Conservation (phyloP, 2,797 vertebrate species). For the Luscinia luscinia region DNA sequence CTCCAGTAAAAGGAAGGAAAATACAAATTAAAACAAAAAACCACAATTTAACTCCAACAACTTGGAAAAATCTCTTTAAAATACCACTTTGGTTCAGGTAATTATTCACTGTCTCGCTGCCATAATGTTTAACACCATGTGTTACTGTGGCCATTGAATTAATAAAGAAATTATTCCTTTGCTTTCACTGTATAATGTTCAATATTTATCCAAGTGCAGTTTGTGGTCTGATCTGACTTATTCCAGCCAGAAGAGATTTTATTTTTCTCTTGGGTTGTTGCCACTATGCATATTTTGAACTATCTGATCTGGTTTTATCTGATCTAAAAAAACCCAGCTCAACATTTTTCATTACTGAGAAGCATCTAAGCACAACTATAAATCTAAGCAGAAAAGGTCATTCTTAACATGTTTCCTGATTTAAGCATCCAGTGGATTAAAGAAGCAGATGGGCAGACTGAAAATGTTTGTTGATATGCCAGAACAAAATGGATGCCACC, state of each 20-base stretch:
- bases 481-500: slow-evolving; percentile 27
- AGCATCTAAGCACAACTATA: background rate
- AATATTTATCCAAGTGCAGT: background rate
- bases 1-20: background rate
- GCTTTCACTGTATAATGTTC: background rate
- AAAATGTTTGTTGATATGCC: slow-evolving; percentile 48
- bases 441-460: slow-evolving; percentile 16
- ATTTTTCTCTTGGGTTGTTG: background rate
- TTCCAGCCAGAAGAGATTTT: background rate
- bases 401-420: slow-evolving; percentile 9
- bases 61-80: background rate
- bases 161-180: background rate
- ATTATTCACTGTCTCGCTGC: background rate
- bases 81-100: background rate
- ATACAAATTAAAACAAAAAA: background rate
- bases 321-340: background rate
- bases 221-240: background rate
- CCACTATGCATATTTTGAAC: background rate
- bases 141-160: background rate
- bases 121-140: background rate
- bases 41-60: background rate
- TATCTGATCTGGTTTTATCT: background rate
- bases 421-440: slow-evolving; percentile 32
- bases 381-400: slow-evolving; percentile 45
- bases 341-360: slow-evolving; percentile 11